Percentiles rank a stretch among this genome's conserved stretches.
phyloP scores from a whole-genome alignment of 2,113 vertebrate genomes.

The Aix galericulata region DNA sequence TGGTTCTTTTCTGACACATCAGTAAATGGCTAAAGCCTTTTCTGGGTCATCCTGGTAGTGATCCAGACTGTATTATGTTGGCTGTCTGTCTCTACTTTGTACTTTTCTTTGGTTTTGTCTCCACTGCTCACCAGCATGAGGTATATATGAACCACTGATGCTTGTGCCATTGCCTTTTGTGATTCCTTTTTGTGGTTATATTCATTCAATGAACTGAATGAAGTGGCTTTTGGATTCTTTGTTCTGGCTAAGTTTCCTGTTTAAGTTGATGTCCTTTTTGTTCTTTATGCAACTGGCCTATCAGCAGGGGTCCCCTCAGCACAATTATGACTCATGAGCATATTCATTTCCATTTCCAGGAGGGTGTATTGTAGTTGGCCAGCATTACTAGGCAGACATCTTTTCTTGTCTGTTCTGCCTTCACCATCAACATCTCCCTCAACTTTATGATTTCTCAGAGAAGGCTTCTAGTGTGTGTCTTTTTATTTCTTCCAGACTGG shows the following conservation, averaged over 20 bases:
- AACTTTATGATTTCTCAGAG: background rate
- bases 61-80: background rate
- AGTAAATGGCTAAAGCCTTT: background rate
- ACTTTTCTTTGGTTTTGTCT: background rate
- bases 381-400: background rate
- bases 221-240: background rate
- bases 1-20: background rate
- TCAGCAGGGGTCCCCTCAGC: background rate
- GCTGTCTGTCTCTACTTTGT: background rate
- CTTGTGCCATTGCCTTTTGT: background rate
- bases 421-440: background rate
- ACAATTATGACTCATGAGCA: background rate
- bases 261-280: background rate
- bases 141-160: background rate
- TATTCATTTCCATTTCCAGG: background rate
- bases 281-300: background rate
- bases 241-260: background rate
- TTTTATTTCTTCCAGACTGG: background rate
- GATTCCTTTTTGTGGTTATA: background rate
- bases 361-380: background rate
- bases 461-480: background rate
- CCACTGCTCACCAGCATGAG: background rate
- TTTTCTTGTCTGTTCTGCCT: background rate
- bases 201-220: background rate
- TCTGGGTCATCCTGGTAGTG: background rate